Base-by-base conservation (phyloP, 2,888 invertebrate genomes). In the Drosophila merina region DNA sequence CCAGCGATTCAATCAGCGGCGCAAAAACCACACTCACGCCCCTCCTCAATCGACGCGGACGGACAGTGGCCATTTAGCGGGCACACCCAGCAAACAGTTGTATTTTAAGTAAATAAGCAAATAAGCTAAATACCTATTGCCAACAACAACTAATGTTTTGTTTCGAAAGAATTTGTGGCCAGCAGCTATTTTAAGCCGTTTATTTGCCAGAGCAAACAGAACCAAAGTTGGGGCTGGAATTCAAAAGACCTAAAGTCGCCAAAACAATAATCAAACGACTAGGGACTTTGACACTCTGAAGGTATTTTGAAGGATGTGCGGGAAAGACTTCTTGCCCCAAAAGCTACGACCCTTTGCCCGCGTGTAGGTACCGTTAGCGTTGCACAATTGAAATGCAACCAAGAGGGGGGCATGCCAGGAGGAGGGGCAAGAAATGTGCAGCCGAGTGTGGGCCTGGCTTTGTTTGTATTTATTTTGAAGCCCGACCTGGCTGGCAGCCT, bases 51-150 rank as follows among this genome's bases (percentile, higher is more conserved):
- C 48, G 59, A 64, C 52, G 59, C 55, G 57, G 62, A 68, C 66
- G 84, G 82, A 86, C 82, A 71, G 86, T 86, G 84, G 80, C 83
- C 78, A 86, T 86, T 82, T 80, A 80, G 78, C 68, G 71, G 70
- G 74, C 82, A 80, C 82, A 83, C 86, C 86, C 84, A 83, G 81
- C 72, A 83, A 83, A 86, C 86, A 82, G 51, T 82, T 82, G 79
- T 75, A 76, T 85, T 82, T 79, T 48, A 59, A 73, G 75, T 74
- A 79, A 84, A 81, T 77, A 86, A 72, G 77, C 75, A 81, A 78
- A 78, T 77, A 74, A 70, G 63, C 58, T 74, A 81, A 78, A 78
- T 77, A 70, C 71, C 20, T 20, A 20, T 20, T 20, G 1, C 20
- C 20, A 20, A 20, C 20, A 20, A 20, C 20, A 60, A 77, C 75